These are phyloP conservation scores for Cyprinodon variegatus DNA, from an alignment of 2,113 vertebrate genomes.

Conservation along the genomic window DNA sequence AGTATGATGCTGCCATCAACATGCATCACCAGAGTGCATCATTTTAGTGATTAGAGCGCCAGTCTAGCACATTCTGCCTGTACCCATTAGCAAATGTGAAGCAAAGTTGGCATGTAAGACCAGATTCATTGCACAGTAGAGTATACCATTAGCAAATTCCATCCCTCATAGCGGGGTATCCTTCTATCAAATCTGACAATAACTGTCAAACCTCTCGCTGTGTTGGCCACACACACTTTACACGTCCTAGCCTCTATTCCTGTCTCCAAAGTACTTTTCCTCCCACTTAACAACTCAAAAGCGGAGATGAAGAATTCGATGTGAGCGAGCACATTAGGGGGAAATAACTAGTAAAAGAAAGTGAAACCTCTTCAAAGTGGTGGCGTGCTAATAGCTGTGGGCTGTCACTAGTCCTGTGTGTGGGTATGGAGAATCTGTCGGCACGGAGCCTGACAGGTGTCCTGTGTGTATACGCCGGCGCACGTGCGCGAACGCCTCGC, in stretches of 20 bases:
- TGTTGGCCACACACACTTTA: conserved; percentile 49
- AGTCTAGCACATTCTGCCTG: not conserved
- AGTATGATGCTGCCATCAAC: not conserved
- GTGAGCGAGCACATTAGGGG: conserved; percentile 76
- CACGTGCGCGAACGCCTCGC: conserved; percentile 43
- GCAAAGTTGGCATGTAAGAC: conserved; percentile 21
- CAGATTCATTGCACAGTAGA: conserved; percentile 34
- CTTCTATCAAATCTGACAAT: conserved; percentile 68
- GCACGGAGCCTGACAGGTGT: conserved; percentile 76
- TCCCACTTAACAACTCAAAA: conserved; percentile 76
- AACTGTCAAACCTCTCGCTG: conserved; percentile 64
- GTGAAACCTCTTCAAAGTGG: conserved; percentile 78
- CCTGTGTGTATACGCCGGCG: conserved; percentile 62
- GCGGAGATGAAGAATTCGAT: conserved; percentile 64
- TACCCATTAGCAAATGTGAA: not conserved
- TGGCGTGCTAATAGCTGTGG: conserved; percentile 78
- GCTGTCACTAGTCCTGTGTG: conserved; percentile 78
- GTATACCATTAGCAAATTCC: conserved; percentile 61
- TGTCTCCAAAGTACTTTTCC: conserved; percentile 71
- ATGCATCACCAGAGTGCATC: not conserved
- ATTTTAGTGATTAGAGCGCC: not conserved
- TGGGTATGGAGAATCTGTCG: conserved; percentile 70
- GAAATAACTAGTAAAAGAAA: conserved; percentile 77
- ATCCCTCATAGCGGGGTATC: conserved; percentile 49
- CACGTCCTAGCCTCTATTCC: conserved; percentile 49